These are phyloP conservation scores for Bovichtus variegatus DNA, from an alignment of 2,797 vertebrate species.

Conservation along the genomic window DNA sequence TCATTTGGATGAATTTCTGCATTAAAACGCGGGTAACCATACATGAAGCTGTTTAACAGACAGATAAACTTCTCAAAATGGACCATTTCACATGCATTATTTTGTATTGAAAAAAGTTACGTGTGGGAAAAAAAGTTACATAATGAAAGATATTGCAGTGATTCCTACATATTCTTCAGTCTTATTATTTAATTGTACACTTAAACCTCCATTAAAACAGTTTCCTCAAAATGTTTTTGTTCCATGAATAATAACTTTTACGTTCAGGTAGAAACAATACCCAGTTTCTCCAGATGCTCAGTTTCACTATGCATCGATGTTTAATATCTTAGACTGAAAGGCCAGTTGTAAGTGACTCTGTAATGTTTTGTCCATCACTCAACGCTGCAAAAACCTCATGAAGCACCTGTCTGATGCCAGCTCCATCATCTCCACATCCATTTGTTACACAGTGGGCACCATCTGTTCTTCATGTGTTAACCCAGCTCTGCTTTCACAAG, in stretches of 20 bases:
- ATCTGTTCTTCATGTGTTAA: constrained; percentile 17
- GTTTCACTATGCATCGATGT: neutral
- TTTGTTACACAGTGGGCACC: constrained; percentile 20
- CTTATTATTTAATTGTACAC: neutral
- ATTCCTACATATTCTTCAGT: neutral
- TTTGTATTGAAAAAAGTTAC: too few relatives aligned
- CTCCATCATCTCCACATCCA: constrained; percentile 8
- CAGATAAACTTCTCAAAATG: neutral
- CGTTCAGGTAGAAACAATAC: neutral
- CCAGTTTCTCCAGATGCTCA: neutral
- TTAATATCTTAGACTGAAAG: neutral
- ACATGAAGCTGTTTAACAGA: neutral
- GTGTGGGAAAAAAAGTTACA: too few relatives aligned
- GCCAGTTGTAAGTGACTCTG: neutral
- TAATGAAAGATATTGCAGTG: neutral
- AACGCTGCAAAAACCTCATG: constrained; percentile 6
- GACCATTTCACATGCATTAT: too few relatives aligned
- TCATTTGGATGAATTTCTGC: neutral
- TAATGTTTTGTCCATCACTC: constrained; percentile 23
- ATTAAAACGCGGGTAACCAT: neutral
- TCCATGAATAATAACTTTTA: neutral
- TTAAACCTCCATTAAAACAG: neutral
- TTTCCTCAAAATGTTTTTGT: neutral
- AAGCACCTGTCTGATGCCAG: constrained; percentile 6
- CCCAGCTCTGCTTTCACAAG: constrained; percentile 39